Percentiles rank a stretch among this genome's conserved stretches.
Conservation (phyloP, 2,797 vertebrate species). For the Cynopterus sphinx region DNA sequence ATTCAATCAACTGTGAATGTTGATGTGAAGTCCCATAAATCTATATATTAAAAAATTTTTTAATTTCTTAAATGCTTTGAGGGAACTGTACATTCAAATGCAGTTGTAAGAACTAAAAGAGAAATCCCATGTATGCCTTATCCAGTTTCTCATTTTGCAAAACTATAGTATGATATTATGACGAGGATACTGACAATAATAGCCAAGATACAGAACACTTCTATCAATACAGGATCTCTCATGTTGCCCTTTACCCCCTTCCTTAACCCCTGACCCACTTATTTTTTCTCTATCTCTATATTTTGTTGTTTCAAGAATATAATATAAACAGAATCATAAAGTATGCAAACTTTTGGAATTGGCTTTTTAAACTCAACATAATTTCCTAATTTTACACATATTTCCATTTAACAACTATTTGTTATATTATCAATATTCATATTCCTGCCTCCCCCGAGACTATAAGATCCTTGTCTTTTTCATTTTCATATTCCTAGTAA, state of each 20-base stretch:
- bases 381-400: constrained; percentile 27
- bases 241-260: neutral
- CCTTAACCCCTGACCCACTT: neutral
- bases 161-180: neutral
- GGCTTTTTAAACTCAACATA: neutral
- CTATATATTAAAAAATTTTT: neutral
- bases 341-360: neutral
- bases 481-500: constrained; percentile 1
- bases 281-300: neutral
- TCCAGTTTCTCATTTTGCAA: neutral
- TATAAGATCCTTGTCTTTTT: neutral
- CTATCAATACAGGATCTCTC: neutral
- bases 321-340: neutral
- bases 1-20: neutral
- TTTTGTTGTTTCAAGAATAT: constrained; percentile 32
- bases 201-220: neutral
- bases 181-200: neutral
- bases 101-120: neutral
- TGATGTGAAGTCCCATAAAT: neutral
- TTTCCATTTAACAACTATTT: neutral
- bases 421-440: neutral
- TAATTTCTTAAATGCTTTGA: neutral
- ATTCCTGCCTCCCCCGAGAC: neutral
- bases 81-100: neutral
- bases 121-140: neutral